phyloP scores from a whole-genome alignment of 2,888 invertebrate genomes.

The Callimorpha dominula region DNA sequence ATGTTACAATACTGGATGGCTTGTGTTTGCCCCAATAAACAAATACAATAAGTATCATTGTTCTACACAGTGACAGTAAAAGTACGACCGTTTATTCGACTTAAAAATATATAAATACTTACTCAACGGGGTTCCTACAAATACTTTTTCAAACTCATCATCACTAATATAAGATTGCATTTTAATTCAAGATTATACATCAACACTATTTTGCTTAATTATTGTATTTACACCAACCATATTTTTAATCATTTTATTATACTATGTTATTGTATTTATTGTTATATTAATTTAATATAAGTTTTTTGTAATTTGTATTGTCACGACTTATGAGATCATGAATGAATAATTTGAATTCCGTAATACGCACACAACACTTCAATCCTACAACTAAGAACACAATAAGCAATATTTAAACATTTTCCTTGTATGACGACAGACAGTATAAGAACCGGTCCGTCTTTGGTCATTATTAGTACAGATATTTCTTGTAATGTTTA shows the following conservation, averaged over 20 bases:
- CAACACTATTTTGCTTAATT: background rate
- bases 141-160: conserved; percentile 6
- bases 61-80: no score
- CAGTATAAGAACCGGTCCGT: conserved; percentile 6
- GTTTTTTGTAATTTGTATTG: background rate
- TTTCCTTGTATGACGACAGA: conserved; percentile 15
- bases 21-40: no score
- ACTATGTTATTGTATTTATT: background rate
- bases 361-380: conserved; percentile 10
- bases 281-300: no score
- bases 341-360: background rate
- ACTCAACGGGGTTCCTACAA: conserved; percentile 13
- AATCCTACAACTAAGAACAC: conserved; percentile 1
- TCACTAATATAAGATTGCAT: background rate
- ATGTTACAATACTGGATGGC: no score
- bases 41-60: background rate
- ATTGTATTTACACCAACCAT: background rate
- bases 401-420: background rate
- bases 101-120: background rate
- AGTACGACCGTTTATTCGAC: background rate
- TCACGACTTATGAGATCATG: background rate
- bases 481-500: background rate
- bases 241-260: background rate
- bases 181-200: background rate
- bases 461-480: background rate